Base-by-base conservation (phyloP, 1,140 invertebrate genomes). In the Steinernema khuongi region DNA sequence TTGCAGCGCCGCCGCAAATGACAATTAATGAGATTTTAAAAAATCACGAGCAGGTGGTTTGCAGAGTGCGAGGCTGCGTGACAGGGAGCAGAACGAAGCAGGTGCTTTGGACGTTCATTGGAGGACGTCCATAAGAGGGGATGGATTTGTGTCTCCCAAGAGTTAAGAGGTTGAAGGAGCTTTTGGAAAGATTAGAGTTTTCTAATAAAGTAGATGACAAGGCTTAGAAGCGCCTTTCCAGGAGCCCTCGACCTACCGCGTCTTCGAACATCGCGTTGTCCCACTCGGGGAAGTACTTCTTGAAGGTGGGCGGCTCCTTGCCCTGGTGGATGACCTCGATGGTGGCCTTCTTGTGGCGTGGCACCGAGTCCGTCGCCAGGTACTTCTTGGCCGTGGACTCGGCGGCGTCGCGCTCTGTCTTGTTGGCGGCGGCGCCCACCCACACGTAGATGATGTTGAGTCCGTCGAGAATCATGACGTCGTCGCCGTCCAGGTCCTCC, bases 381-480 rank as follows among this genome's bases (percentile, higher is more conserved):
- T 80, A 83, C 36, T 78, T 78, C 73, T 82, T 85, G 43, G 90
- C 88, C 68, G 90, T 88, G n/a, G 87, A 83, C 28, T 87, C 79
- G n/a, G 88, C 87, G 22, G 88, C 87, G 72, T 87, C 84, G 74
- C 89, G 91, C 79, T 92, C 91, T 67, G 90, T 88, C 29, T 89
- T 88, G 14, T 89, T 89, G n/a, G 91, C 89, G 26, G 90, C 90
- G 69, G 88, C 87, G 28, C 92, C 92, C 70, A 91, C 90, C 86
- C 91, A 94, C 0, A 94, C 90, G 80, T 90, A 92, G 69, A 94
- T 90, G 60, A 90, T 89, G 73, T 89, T 90, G 26, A 91, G 90
- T 28, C 90, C 88, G 86, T 95, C 93, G 75, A 95, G 85, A 79
- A 95, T 92, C 87, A 94, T 95, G 79, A 91, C 92, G 83, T 95